Evolutionary conservation across 2,797 vertebrate genomes (phyloP).

Genomic region (Steatocranus sp.): DNA sequence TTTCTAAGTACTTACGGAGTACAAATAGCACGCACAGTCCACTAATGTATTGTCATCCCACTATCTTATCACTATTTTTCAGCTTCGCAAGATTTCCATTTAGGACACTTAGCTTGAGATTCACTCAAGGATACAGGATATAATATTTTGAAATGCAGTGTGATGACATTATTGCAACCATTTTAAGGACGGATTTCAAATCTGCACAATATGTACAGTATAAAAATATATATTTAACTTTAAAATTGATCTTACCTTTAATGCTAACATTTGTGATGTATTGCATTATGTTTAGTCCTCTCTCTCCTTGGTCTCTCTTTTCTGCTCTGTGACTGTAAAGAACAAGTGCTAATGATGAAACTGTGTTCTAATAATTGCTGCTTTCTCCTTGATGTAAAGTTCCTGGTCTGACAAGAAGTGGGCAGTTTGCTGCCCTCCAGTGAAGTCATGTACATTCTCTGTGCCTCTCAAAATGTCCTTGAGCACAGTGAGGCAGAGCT

Average conservation of each 20-base stretch:
- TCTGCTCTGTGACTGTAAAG: not conserved
- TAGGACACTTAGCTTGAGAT: not conserved
- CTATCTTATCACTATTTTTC: not conserved
- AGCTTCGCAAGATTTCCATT: not conserved
- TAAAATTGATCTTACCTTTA: not conserved
- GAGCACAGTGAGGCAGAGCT: slow-evolving; percentile 47
- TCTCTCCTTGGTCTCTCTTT: not conserved
- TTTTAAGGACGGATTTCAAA: not conserved
- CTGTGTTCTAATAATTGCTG: not conserved
- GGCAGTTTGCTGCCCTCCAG: slow-evolving; percentile 9
- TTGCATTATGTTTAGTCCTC: not conserved
- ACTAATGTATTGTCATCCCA: not conserved
- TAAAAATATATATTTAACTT: not conserved
- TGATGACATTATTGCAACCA: not conserved
- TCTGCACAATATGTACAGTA: not conserved
- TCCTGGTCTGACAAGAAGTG: not conserved
- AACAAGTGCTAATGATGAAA: slow-evolving; percentile 3
- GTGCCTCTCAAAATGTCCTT: slow-evolving; percentile 61
- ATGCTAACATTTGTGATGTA: not conserved
- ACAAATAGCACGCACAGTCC: not conserved
- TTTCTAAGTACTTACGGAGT: not conserved
- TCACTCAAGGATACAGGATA: not conserved
- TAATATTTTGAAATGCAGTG: not conserved
- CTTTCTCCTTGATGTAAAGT: not conserved
- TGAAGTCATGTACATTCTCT: slow-evolving; percentile 3